phyloP scores from a whole-genome alignment of 1,140 invertebrate species.

The Ladona fulva region DNA sequence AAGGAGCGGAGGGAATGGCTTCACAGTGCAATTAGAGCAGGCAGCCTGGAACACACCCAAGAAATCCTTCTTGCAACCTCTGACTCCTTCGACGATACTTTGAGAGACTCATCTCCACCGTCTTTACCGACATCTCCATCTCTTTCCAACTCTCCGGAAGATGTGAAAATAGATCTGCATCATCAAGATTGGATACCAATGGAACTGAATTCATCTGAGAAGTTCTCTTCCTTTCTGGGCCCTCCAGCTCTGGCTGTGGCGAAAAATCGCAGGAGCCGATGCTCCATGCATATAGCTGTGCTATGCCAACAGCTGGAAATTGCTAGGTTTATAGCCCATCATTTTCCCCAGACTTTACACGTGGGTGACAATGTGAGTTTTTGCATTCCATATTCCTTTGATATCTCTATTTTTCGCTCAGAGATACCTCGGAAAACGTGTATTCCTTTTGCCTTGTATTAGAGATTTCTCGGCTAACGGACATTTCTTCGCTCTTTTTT shows the following conservation, averaged over 20 bases:
- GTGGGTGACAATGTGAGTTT: constrained; percentile 77
- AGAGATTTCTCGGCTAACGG: too few species aligned
- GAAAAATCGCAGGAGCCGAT: constrained; percentile 57
- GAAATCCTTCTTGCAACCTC: constrained; percentile 37
- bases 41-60: constrained; percentile 49
- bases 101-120: constrained; percentile 32
- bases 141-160: neutral
- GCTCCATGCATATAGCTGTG: constrained; percentile 71
- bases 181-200: neutral
- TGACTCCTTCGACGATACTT: constrained; percentile 27
- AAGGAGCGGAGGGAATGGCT: constrained; percentile 52
- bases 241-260: constrained; percentile 58
- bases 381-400: constrained; percentile 12
- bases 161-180: neutral
- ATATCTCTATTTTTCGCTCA: too few species aligned
- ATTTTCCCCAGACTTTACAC: constrained; percentile 59
- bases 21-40: constrained; percentile 60
- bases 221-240: constrained; percentile 29
- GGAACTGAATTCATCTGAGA: constrained; percentile 18
- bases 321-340: constrained; percentile 59
- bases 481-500: too few species aligned
- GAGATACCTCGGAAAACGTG: too few species aligned
- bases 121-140: neutral
- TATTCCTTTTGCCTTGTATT: too few species aligned
- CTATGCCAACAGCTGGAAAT: constrained; percentile 68